These are phyloP conservation scores for Trichosurus vulpecula DNA, from an alignment of 2,797 vertebrate genomes.

Conservation along the genomic window DNA sequence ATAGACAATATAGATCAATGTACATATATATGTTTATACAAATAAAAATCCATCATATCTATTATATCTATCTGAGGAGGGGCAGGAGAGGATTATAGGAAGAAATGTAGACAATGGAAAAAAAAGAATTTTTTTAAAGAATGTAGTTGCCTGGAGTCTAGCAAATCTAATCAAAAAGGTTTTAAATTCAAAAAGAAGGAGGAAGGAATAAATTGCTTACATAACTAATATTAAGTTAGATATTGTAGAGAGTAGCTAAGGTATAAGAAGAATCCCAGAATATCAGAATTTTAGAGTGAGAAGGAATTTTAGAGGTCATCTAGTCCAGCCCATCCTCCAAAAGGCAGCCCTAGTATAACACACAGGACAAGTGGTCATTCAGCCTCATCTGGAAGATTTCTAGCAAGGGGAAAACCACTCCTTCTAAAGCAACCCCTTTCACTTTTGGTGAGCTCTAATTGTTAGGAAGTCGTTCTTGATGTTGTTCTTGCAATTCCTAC, in stretches of 20 bases:
- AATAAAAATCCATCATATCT: background rate
- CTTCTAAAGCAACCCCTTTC: background rate
- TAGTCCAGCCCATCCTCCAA: background rate
- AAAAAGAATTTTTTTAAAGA: background rate
- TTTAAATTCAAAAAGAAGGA: background rate
- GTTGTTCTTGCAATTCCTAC: background rate
- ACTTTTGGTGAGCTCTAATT: background rate
- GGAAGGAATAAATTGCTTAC: background rate
- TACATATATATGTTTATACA: background rate
- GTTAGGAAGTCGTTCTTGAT: background rate
- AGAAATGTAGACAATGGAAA: background rate
- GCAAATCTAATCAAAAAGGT: background rate
- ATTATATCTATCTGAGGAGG: background rate
- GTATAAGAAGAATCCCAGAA: background rate
- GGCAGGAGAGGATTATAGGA: background rate
- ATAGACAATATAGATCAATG: background rate
- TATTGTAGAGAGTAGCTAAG: background rate
- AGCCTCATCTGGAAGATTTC: background rate
- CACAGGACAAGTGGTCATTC: background rate
- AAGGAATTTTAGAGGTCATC: background rate
- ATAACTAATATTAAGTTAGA: background rate
- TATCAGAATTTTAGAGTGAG: background rate
- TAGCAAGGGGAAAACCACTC: background rate
- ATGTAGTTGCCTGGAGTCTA: background rate
- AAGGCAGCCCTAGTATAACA: background rate